Conservation (phyloP, 2,888 invertebrate species). For the Lycaena phlaeas region DNA sequence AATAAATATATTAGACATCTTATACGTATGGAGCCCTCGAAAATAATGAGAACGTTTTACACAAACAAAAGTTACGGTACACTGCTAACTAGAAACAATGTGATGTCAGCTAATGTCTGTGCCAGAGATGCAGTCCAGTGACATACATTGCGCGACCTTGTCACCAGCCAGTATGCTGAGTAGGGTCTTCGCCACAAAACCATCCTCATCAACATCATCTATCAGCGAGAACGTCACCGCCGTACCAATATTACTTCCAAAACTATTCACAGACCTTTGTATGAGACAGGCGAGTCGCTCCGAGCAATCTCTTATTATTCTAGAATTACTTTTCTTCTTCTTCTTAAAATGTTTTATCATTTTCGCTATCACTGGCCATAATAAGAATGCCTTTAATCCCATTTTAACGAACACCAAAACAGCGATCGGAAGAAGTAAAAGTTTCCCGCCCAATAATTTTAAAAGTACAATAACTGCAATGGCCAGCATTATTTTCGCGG, state of each 20-base stretch:
- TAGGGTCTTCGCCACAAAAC: conserved; percentile 48
- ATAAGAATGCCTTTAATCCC: conserved; percentile 50
- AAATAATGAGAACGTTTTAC: too few relatives aligned
- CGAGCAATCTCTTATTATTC: conserved; percentile 53
- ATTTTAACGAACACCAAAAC: conserved; percentile 51
- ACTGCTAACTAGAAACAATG: conserved; percentile 13
- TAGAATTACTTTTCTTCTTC: conserved; percentile 47
- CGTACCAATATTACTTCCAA: conserved; percentile 51
- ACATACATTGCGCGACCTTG: conserved; percentile 62
- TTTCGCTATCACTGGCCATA: conserved; percentile 63
- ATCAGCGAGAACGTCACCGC: conserved; percentile 55
- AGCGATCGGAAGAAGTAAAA: conserved; percentile 50
- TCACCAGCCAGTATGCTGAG: conserved; percentile 55
- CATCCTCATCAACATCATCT: conserved; percentile 53
- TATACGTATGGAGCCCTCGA: too few relatives aligned
- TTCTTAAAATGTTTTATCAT: conserved; percentile 58
- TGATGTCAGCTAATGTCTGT: conserved; percentile 57
- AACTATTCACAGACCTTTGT: conserved; percentile 38
- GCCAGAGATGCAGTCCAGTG: conserved; percentile 59
- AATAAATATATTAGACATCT: too few relatives aligned
- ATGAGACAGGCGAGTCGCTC: conserved; percentile 56
- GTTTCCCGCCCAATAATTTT: conserved; percentile 52
- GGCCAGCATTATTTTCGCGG: conserved; percentile 63
- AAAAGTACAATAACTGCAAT: conserved; percentile 51
- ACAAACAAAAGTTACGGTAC: conserved; percentile 10